A percentile compares a stretch with the other conserved stretches of the same genome.
Evolutionary conservation across 2,797 vertebrate species (phyloP).

Genomic region (Helarctos malayanus): DNA sequence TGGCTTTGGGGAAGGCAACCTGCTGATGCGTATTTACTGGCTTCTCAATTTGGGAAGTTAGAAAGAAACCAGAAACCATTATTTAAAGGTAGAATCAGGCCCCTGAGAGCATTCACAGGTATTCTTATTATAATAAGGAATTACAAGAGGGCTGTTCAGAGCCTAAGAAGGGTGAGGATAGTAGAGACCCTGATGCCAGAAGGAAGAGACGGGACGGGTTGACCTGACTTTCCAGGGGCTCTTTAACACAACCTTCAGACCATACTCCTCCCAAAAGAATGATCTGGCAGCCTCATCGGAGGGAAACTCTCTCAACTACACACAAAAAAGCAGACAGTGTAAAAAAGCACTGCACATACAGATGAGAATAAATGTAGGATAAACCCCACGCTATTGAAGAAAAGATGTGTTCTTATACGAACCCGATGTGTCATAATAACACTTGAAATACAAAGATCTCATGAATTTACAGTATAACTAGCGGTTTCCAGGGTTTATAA

Average conservation of each 20-base stretch:
- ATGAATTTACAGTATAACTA: constrained; percentile 39
- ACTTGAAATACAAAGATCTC: background rate
- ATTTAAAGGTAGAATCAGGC: background rate
- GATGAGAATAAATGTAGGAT: background rate
- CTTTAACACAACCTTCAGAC: background rate
- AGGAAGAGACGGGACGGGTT: no score
- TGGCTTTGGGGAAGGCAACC: background rate
- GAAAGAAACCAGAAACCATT: background rate
- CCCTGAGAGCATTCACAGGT: background rate
- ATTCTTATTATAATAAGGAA: background rate
- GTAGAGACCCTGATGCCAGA: background rate
- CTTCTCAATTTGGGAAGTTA: background rate
- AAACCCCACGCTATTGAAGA: background rate
- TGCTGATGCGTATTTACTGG: background rate
- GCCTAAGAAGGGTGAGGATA: background rate
- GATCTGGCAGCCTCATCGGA: no score
- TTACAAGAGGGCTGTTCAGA: background rate
- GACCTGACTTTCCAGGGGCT: background rate
- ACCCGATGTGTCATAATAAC: background rate
- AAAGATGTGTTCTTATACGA: background rate
- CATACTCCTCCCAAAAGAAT: background rate
- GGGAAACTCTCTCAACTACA: background rate
- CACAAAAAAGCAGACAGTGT: no score
- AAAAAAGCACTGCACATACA: background rate
- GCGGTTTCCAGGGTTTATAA: constrained; percentile 5